phyloP scores from a whole-genome alignment of 1,140 invertebrate genomes.

The Drosophila lini region DNA sequence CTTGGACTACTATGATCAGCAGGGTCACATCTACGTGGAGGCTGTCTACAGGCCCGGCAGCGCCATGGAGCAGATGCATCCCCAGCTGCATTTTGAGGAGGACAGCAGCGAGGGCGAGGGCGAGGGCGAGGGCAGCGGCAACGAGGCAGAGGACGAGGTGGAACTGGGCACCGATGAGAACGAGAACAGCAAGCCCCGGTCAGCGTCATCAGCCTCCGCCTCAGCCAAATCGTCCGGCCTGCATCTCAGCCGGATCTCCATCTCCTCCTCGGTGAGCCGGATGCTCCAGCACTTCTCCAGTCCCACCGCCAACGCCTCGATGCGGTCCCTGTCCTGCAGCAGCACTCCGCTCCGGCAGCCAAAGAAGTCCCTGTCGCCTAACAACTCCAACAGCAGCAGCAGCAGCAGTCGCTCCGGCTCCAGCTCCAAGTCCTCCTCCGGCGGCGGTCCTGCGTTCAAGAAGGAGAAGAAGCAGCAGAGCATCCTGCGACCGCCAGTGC shows the following conservation, averaged over 20 bases:
- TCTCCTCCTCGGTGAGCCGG: constrained; percentile 87
- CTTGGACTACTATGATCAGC: constrained; percentile 70
- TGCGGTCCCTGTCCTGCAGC: constrained; percentile 87
- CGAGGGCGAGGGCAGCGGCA: constrained; percentile 33
- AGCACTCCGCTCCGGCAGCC: constrained; percentile 84
- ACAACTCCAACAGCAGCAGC: constrained; percentile 52
- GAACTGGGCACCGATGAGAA: constrained; percentile 29
- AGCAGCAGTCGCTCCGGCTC: constrained; percentile 41
- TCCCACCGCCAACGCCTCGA: constrained; percentile 77
- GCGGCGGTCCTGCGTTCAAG: constrained; percentile 38
- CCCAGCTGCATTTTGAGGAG: constrained; percentile 84
- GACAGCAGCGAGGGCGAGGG: constrained; percentile 39
- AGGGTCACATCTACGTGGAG: constrained; percentile 68
- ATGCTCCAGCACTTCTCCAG: constrained; percentile 87
- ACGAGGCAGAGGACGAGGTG: constrained; percentile 40
- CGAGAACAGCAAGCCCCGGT: constrained; percentile 42
- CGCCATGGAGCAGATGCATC: constrained; percentile 85
- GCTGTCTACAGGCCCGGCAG: constrained; percentile 66
- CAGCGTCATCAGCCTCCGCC: constrained; percentile 50
- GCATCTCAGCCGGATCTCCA: constrained; percentile 77
- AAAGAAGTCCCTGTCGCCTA: constrained; percentile 54
- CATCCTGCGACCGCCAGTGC: constrained; percentile 79
- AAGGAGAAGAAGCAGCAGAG: constrained; percentile 83
- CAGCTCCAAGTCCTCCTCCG: constrained; percentile 41
- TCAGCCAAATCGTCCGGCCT: constrained; percentile 56